These are phyloP conservation scores for Erythrolamprus reginae DNA, from an alignment of 2,113 vertebrate species.

Conservation along the genomic window DNA sequence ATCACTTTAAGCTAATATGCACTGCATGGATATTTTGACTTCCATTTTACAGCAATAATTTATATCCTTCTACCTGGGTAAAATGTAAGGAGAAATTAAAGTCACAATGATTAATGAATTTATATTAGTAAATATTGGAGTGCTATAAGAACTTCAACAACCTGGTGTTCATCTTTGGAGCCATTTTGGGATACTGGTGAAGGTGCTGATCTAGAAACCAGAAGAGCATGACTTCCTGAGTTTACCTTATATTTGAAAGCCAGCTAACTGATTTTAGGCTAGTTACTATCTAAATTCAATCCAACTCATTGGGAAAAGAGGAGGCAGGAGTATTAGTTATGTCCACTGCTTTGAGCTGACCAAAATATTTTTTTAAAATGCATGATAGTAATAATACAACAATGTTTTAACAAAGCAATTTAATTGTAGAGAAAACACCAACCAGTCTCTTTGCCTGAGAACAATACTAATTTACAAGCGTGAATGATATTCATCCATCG, in stretches of 20 bases:
- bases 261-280: background rate
- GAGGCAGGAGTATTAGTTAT: background rate
- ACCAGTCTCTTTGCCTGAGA: background rate
- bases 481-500: too few species aligned
- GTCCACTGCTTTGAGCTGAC: background rate
- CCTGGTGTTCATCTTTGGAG: background rate
- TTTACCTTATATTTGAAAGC: background rate
- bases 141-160: background rate
- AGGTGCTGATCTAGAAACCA: background rate
- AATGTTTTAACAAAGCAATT: background rate
- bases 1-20: background rate
- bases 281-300: background rate
- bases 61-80: background rate
- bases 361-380: background rate
- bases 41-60: background rate
- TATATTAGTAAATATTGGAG: background rate
- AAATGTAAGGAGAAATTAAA: background rate
- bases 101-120: background rate
- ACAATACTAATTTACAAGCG: background rate
- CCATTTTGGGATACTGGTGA: background rate
- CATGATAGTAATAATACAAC: background rate
- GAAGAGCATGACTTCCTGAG: background rate
- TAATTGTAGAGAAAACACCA: background rate
- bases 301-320: background rate
- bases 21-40: background rate